A percentile compares a stretch with the other conserved stretches of the same genome.
These are phyloP conservation scores for Austrolebias charrua DNA, from an alignment of 2,797 vertebrate genomes.

Conservation along the genomic window DNA sequence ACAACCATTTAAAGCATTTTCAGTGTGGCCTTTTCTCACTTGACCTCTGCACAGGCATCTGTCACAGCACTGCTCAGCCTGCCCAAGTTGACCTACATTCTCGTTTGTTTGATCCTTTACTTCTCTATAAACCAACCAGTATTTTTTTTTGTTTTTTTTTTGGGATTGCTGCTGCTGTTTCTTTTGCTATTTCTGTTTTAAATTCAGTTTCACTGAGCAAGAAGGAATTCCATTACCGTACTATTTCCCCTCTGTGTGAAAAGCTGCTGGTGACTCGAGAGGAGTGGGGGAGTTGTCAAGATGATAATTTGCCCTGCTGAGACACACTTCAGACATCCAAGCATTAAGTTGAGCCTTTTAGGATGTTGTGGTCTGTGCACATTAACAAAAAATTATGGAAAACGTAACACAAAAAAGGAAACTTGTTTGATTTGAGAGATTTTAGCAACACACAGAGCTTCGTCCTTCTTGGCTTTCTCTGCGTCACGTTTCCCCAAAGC, in stretches of 20 bases:
- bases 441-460: slow-evolving; percentile 1
- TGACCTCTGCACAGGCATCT: slow-evolving; percentile 55
- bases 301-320: slow-evolving; percentile 42
- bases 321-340: slow-evolving; percentile 3
- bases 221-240: slow-evolving; percentile 34
- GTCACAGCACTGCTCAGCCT: slow-evolving; percentile 42
- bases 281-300: slow-evolving; percentile 18
- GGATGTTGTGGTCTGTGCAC: slow-evolving; percentile 7
- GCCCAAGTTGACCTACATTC: slow-evolving; percentile 41
- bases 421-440: slow-evolving; percentile 6
- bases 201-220: slow-evolving; percentile 24
- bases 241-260: slow-evolving; percentile 20
- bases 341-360: slow-evolving; percentile 21
- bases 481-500: slow-evolving; percentile 12
- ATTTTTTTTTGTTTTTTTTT: neutral
- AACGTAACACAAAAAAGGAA: slow-evolving; percentile 8
- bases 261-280: slow-evolving; percentile 19
- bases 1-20: slow-evolving; percentile 34
- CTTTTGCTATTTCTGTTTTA: slow-evolving; percentile 17
- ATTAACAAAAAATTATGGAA: slow-evolving; percentile 20
- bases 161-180: neutral
- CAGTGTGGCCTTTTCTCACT: slow-evolving; percentile 31
- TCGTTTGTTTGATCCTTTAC: slow-evolving; percentile 27
- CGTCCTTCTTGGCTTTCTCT: slow-evolving; percentile 4
- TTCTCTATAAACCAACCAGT: slow-evolving; percentile 27